Evolutionary conservation across 1,140 invertebrate species (phyloP).

Genomic region (Latrodectus geometricus): DNA sequence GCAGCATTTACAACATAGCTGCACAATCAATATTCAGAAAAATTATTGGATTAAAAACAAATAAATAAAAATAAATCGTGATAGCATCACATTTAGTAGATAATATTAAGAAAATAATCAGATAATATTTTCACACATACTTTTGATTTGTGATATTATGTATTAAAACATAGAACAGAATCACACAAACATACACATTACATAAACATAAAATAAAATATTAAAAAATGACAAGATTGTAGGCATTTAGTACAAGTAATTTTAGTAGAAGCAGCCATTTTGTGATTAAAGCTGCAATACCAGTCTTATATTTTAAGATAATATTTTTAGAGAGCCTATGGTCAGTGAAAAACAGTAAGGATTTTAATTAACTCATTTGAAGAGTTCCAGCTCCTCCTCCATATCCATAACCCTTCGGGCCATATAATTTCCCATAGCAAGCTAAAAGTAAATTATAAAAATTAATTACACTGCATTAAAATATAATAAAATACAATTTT

Average conservation of each 20-base stretch:
- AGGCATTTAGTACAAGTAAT: not conserved
- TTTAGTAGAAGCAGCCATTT: slow-evolving; percentile 7
- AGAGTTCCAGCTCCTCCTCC: slow-evolving; percentile 86
- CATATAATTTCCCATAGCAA: slow-evolving; percentile 94
- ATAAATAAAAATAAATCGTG: no score
- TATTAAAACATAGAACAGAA: not conserved
- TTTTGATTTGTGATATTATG: no score
- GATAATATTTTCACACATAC: no score
- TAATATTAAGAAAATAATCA: no score
- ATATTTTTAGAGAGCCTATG: not conserved
- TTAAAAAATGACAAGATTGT: not conserved
- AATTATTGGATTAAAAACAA: no score
- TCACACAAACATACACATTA: not conserved
- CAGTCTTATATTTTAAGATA: slow-evolving; percentile 25
- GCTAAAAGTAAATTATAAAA: slow-evolving; percentile 82
- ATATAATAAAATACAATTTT: no score
- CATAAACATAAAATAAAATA: not conserved
- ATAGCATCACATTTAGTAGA: no score
- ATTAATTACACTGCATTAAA: not conserved
- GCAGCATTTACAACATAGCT: no score
- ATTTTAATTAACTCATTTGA: slow-evolving; percentile 50
- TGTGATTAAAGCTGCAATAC: not conserved
- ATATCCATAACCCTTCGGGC: slow-evolving; percentile 93
- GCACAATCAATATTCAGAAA: no score
- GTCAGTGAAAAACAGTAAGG: not conserved